Base-by-base conservation (phyloP, 2,888 invertebrate species). In the Caprella mutica region DNA sequence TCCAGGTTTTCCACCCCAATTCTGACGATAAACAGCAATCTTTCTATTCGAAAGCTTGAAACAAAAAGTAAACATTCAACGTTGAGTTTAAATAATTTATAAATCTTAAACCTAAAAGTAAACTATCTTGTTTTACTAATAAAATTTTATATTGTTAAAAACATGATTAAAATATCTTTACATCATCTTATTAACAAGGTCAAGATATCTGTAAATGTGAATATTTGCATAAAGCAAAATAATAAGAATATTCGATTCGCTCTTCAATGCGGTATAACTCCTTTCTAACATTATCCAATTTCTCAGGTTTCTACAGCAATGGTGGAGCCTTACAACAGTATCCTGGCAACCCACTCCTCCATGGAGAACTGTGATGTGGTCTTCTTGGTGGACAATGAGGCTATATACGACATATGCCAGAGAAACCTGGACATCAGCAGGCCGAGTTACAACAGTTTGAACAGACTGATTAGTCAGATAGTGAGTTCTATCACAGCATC, bases 401-500 rank as follows among this genome's bases (percentile, higher is more conserved):
- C 66, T n/a, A 74, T 88, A 68, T 89, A 89, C 72, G 87, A 88
- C 71, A 88, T 90, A 73, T 82, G 88, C 68, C 78, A 80, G 1
- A 78, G 82, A 67, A 80, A 80, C 66, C 74, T 92, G 60, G 83
- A 83, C 67, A 61, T 78, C 65, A 79, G 81, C 3, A 75, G 84
- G 35, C 90, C 90, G 8, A 87, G 86, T 0, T 91, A 90, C 69
- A 86, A 85, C 2, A 90, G 90, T 73, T 75, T 91, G 26, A 92
- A 92, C 70, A 77, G 89, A 55, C 58, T 66, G 21, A 65, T 66
- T 39, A 83, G 62, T n/a, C 67, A 67, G 42, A 82, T 84, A 2
- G 78, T 82, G 8, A 67, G 66, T 21, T 67, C 66, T 19, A 66
- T 74, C 69, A 75, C 74, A 3, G 75, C 75, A 2, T 76, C 75